Percentiles rank a stretch among this genome's conserved stretches.
Evolutionary conservation across 1,140 invertebrate genomes (phyloP).

Genomic region (Harpegnathos saltator): DNA sequence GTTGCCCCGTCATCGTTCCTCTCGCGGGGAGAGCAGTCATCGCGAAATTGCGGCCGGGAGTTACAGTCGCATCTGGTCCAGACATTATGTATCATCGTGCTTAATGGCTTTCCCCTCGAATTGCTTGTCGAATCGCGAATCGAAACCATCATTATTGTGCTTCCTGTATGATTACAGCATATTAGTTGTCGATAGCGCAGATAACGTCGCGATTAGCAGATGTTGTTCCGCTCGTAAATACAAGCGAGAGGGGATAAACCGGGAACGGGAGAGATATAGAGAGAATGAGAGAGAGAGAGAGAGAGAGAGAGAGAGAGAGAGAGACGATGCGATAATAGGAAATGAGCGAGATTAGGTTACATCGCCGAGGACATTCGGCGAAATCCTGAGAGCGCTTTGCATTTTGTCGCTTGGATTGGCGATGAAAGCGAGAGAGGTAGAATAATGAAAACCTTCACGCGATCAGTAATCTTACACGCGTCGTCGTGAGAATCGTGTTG

Average conservation of each 20-base stretch:
- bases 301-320: no score
- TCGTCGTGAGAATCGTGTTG: no score
- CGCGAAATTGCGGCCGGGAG: slow-evolving; percentile 22
- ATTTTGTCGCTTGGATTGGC: no score
- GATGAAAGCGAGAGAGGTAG: no score
- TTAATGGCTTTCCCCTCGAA: slow-evolving; percentile 55
- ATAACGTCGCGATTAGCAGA: slow-evolving; percentile 35
- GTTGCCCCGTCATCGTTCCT: slow-evolving; percentile 9
- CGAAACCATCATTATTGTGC: slow-evolving; percentile 30
- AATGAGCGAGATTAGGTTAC: no score
- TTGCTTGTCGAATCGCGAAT: slow-evolving; percentile 22
- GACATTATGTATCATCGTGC: slow-evolving; percentile 43
- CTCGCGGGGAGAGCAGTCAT: slow-evolving; percentile 31
- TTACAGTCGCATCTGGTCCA: slow-evolving; percentile 23
- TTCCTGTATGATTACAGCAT: slow-evolving; percentile 42
- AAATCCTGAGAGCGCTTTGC: no score
- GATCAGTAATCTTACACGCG: no score
- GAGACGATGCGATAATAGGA: background rate
- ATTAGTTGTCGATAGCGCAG: slow-evolving; percentile 37
- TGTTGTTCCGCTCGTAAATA: slow-evolving; percentile 18
- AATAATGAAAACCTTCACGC: no score
- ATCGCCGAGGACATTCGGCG: no score
- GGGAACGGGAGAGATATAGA: background rate
- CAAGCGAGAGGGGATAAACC: slow-evolving; percentile 3
- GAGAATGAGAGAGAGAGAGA: background rate